Evolutionary conservation across 2,888 invertebrate genomes (phyloP), one percentile per base, ranked within the genome.

Genomic region (Zelleria hepariella): DNA sequence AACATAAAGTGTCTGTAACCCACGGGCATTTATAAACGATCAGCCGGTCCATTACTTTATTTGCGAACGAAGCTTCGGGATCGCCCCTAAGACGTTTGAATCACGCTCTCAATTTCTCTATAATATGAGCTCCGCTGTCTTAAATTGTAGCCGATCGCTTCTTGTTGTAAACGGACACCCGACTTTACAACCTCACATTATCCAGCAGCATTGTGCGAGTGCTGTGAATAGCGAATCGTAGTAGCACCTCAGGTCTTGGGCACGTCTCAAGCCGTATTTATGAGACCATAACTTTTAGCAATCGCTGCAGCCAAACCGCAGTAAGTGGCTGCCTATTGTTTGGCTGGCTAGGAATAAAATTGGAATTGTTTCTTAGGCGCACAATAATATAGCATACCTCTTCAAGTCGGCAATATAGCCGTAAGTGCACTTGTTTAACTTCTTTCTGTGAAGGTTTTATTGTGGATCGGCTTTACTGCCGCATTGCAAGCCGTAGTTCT

Each of bases 201-300:
- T n/a, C 32, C 10, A 42, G 32, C 32, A 42, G 32, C 32, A 42
- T 42, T 42, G 32, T 42, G 32, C 15, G 32, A 42, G 32, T 42
- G 32, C 32, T 42, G 15, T 15, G 32, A 42, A 42, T 42, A 51
- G 51, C 15, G n/a, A 53, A 25, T 25, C 25, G 15, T 53, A 53
- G 53, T 52, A 27, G 53, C 52, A 27, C 52, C 32, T 42, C 75
- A 70, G 83, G 81, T 82, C 85, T 81, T 74, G 81, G 82, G 82
- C 86, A 82, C 82, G 82, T 82, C 79, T 74, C 73, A 75, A 18
- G 23, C 70, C 66, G 75, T 85, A 86, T 85, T 87, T 84, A 87
- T 86, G 80, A 84, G 80, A 67, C 82, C 85, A 77, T 86, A 83
- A 86, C 85, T 85, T 75, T 80, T 77, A 77, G 73, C 78, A 75